Evolutionary conservation across 2,888 invertebrate genomes (phyloP), one percentile per base, ranked within the genome.

Genomic region (Amaurobius ferox): DNA sequence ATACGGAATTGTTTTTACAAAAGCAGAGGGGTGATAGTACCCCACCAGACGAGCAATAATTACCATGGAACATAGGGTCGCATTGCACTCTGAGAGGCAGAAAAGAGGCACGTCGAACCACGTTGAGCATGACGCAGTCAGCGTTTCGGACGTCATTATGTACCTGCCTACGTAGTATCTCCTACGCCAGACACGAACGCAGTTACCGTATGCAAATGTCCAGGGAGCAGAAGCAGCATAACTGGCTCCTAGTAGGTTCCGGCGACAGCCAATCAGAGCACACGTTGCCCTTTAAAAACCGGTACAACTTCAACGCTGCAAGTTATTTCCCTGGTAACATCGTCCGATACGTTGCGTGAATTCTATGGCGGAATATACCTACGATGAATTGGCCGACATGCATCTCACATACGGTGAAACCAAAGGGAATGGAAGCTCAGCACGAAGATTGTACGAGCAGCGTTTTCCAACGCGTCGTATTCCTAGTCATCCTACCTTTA

Each of bases 381-480:
- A 64, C 29, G 55, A 23, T 19, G 55, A 55, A 55, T 55, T 55
- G 19, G 23, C 55, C 19, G 23, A 55, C 23, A 55, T 55, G 55
- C 48, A 40, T 26, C 48, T 44, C 23, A 71, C 39, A 30, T 44
- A 71, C 48, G 26, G 29, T 2, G 11, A 71, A 44, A 29, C 44
- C 26, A 48, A 48, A 9, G 44, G 32, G 32, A 23, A 55, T 55
- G 23, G 23, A 23, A 5, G 55, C 23, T 19, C 19, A 55, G 55
- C 55, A 61, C 32, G 55, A 73, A 32, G 73, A 73, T 61, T 73
- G 35, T 61, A 61, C 30, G 30, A 26, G 26, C 55, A 73, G 61
- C 13, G 5, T 5, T 23, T 23, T 55, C 23, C 55, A n/a, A 55
- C 23, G 7, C 23, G 55, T 23, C 55, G 19, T 55, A 55, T 55